Conservation (phyloP, 2,888 invertebrate genomes). For the Drosophila meridionalis region DNA sequence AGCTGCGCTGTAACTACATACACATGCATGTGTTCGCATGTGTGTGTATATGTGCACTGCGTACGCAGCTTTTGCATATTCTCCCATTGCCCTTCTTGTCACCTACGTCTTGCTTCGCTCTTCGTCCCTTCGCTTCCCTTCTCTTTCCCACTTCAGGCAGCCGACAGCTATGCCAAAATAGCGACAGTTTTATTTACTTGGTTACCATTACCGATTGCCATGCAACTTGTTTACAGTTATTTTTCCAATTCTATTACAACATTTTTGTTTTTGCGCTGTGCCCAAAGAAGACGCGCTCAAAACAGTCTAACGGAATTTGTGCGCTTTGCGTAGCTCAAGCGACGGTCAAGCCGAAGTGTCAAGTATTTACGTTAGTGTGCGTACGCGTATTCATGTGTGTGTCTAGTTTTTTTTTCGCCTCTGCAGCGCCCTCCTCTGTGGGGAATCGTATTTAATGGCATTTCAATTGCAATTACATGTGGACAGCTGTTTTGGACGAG, state of each 20-base stretch:
- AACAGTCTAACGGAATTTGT: constrained; percentile 57
- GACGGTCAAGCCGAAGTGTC: constrained; percentile 12
- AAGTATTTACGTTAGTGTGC: background rate
- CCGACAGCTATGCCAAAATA: constrained; percentile 55
- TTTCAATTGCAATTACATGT: constrained; percentile 59
- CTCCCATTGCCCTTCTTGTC: constrained; percentile 20
- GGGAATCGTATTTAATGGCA: constrained; percentile 46
- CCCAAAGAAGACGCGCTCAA: constrained; percentile 39
- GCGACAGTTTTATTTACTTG: constrained; percentile 79
- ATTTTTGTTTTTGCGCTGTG: constrained; percentile 23
- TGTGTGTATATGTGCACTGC: background rate
- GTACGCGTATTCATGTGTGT: background rate
- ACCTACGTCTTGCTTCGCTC: background rate
- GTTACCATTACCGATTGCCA: constrained; percentile 63
- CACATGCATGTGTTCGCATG: background rate
- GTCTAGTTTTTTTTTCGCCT: background rate
- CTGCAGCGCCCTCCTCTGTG: constrained; percentile 2
- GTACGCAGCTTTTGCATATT: constrained; percentile 23
- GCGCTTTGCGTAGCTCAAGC: constrained; percentile 1
- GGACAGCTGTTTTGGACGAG: constrained; percentile 69
- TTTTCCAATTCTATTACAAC: constrained; percentile 42
- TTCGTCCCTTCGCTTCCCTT: too few relatives aligned
- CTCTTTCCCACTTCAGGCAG: constrained; percentile 19
- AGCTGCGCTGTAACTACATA: background rate
- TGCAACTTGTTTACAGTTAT: constrained; percentile 66